These are phyloP conservation scores for Microhierax caerulescens DNA, from an alignment of 2,797 vertebrate species.

Conservation along the genomic window DNA sequence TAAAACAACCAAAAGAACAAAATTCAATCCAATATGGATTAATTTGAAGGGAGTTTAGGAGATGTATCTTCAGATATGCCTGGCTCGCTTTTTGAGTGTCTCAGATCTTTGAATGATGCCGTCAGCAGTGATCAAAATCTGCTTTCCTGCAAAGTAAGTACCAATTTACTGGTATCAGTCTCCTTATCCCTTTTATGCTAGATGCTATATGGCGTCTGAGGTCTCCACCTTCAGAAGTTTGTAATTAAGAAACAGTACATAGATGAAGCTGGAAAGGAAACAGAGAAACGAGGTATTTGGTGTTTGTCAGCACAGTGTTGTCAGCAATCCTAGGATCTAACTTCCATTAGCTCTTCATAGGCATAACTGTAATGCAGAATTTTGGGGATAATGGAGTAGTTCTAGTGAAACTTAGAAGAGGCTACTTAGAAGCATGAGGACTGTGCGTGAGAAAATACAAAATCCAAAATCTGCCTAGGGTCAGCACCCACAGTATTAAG, in stretches of 20 bases:
- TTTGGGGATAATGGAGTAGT: neutral
- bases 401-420: neutral
- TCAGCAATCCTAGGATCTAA: neutral
- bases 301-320: neutral
- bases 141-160: neutral
- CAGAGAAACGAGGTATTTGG: neutral
- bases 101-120: neutral
- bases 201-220: neutral
- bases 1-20: neutral
- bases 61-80: neutral
- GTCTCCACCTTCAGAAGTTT: neutral
- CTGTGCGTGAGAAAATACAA: neutral
- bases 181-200: neutral
- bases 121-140: neutral
- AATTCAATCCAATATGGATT: neutral
- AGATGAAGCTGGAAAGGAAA: neutral
- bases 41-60: neutral
- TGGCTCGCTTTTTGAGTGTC: neutral
- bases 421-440: neutral
- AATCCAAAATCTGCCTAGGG: neutral
- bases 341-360: neutral
- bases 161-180: neutral
- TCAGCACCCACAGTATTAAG: constrained; percentile 17
- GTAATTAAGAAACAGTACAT: neutral
- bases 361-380: neutral